Percentiles rank a stretch among this genome's conserved stretches.
phyloP scores from a whole-genome alignment of 2,888 invertebrate genomes.

The Amphipyra tragopoginis region DNA sequence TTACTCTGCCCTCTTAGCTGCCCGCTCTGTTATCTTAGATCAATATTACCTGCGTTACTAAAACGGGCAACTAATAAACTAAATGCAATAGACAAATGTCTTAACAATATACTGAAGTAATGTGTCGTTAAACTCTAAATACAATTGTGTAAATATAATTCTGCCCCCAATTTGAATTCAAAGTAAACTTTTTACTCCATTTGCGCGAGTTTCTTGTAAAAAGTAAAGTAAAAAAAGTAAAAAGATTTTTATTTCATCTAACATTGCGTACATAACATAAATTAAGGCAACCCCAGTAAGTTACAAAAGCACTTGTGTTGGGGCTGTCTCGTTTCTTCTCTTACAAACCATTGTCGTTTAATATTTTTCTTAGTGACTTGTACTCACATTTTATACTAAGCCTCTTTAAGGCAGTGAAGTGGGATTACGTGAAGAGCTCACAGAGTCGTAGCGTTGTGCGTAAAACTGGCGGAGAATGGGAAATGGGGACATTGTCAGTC shows the following conservation, averaged over 20 bases:
- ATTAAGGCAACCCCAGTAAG: no score
- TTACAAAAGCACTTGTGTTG: no score
- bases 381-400: constrained; percentile 41
- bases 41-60: no score
- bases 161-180: constrained; percentile 26
- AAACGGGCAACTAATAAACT: no score
- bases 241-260: no score
- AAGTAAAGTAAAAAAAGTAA: no score
- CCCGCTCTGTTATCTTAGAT: no score
- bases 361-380: constrained; percentile 43
- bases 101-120: constrained; percentile 8
- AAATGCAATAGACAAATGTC: not conserved
- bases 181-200: constrained; percentile 30
- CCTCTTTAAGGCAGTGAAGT: constrained; percentile 33
- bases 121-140: constrained; percentile 2
- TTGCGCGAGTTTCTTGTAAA: constrained; percentile 23
- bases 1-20: no score
- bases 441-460: constrained; percentile 6
- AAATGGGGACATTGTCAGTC: constrained; percentile 1
- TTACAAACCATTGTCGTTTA: no score
- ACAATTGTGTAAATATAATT: constrained; percentile 18
- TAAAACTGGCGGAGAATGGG: constrained; percentile 1
- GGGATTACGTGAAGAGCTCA: constrained; percentile 33
- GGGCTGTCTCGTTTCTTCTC: no score
- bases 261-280: no score